phyloP scores from a whole-genome alignment of 2,113 vertebrate species.

The Chionodraco myersi region DNA sequence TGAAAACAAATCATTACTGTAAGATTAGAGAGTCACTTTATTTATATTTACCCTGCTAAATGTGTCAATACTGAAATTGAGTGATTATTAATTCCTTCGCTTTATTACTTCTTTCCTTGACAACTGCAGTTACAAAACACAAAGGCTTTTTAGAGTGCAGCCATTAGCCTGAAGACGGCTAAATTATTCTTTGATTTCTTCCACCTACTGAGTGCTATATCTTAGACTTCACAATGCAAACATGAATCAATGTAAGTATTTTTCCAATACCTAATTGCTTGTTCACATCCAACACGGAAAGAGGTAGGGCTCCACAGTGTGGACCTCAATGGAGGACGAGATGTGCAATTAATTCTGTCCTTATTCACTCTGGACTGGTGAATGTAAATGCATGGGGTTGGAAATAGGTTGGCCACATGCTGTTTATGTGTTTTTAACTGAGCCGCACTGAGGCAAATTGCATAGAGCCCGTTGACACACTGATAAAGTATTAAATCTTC shows the following conservation, averaged over 20 bases:
- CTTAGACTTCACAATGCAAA: constrained; percentile 49
- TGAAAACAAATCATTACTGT: background rate
- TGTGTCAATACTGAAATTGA: constrained; percentile 9
- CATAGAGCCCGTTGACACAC: constrained; percentile 16
- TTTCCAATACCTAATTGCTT: constrained; percentile 54
- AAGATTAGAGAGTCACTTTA: background rate
- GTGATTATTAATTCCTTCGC: constrained; percentile 12
- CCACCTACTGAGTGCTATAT: constrained; percentile 39
- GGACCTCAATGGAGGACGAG: constrained; percentile 29
- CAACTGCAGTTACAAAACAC: constrained; percentile 5
- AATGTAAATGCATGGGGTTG: constrained; percentile 24
- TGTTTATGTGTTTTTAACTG: constrained; percentile 58
- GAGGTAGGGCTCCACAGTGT: background rate
- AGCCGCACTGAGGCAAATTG: constrained; percentile 42
- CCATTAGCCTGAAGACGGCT: constrained; percentile 36
- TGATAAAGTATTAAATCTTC: constrained; percentile 44
- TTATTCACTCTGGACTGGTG: constrained; percentile 35
- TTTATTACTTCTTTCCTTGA: constrained; percentile 21
- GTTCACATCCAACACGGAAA: constrained; percentile 52
- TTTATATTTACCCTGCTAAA: constrained; percentile 8
- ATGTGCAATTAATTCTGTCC: constrained; percentile 50
- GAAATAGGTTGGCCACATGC: constrained; percentile 34
- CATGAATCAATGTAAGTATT: constrained; percentile 64
- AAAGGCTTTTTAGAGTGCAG: constrained; percentile 25
- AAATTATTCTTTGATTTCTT: constrained; percentile 53